Base-by-base conservation (phyloP, 2,113 vertebrate species). In the Hystrix brachyura region DNA sequence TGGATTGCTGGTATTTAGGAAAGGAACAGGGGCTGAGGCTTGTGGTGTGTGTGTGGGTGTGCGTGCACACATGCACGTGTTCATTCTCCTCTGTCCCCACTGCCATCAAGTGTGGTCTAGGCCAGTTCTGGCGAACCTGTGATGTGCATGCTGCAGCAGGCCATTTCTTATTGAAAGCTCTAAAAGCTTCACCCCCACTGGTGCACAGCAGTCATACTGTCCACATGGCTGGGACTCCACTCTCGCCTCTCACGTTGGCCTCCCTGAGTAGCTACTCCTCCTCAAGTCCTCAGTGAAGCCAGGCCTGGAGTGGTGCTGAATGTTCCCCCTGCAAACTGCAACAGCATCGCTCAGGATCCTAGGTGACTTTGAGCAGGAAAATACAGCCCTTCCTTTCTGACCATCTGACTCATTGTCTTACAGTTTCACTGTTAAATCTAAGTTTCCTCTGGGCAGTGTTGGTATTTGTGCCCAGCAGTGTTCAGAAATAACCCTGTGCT, bases 401-500 rank as follows among this genome's bases (percentile, higher is more conserved):
- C 0, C 25, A 43, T 78, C 92, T 85, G 85, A 86, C 86, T 94
- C 81, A 88, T 21, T 65, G 8, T 85, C 87, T 97, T 91, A 80
- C 7, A 46, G 11, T 81, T 95, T 87, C 80, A 74, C 62, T 92
- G n/a, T 89, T 91, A 51, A 95, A 34, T 65, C 15, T 65, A 91
- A 51, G 60, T 95, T 95, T 93, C 87, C 67, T 90, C 55, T 82
- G 83, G 64, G 78, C 80, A 6, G n/a, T 85, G 46, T 92, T 94
- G 60, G 78, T 96, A 62, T 95, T 92, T 94, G 29, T 92, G 64
- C 76, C 55, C 46, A 80, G 34, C 27, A 43, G 46, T 67, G n/a
- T 92, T 93, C 80, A 92, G 25, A 92, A 95, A 94, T 92, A 94
- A 62, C 96, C 71, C 21, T 7, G 32, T 48, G 71, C 71, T 97